phyloP scores from a whole-genome alignment of 2,797 vertebrate species.

The Acanthopagrus latus region DNA sequence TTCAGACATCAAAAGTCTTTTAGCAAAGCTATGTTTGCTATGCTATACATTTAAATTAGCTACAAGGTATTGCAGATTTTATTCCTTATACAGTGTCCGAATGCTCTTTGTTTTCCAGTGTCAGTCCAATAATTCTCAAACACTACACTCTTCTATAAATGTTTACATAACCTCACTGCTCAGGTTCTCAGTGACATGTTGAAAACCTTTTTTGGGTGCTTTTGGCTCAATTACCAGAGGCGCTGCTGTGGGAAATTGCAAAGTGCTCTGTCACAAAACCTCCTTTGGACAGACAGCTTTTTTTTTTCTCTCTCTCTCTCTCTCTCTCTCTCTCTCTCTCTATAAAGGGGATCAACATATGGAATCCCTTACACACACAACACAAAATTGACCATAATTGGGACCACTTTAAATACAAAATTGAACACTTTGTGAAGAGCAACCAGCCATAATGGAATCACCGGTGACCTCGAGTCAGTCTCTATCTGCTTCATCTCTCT shows the following conservation, averaged over 20 bases:
- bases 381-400: slow-evolving; percentile 70
- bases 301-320: slow-evolving; percentile 43
- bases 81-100: not conserved
- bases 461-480: slow-evolving; percentile 32
- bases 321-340: slow-evolving; percentile 47
- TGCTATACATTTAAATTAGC: not conserved
- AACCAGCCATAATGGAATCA: slow-evolving; percentile 43
- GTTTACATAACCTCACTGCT: slow-evolving; percentile 49
- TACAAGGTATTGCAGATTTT: slow-evolving; percentile 2
- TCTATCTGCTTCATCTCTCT: slow-evolving; percentile 7
- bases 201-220: slow-evolving; percentile 56
- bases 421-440: slow-evolving; percentile 51
- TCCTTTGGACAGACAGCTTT: slow-evolving; percentile 41
- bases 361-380: slow-evolving; percentile 58
- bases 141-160: slow-evolving; percentile 36
- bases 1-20: not conserved
- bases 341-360: slow-evolving; percentile 68
- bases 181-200: slow-evolving; percentile 57
- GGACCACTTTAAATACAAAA: slow-evolving; percentile 64
- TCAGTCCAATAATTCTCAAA: slow-evolving; percentile 29
- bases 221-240: slow-evolving; percentile 64
- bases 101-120: slow-evolving; percentile 12
- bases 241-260: slow-evolving; percentile 55
- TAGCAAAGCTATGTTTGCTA: not conserved
- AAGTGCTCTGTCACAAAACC: slow-evolving; percentile 63